Conservation (phyloP, 2,888 invertebrate species). For the Amblyjoppa proteus region DNA sequence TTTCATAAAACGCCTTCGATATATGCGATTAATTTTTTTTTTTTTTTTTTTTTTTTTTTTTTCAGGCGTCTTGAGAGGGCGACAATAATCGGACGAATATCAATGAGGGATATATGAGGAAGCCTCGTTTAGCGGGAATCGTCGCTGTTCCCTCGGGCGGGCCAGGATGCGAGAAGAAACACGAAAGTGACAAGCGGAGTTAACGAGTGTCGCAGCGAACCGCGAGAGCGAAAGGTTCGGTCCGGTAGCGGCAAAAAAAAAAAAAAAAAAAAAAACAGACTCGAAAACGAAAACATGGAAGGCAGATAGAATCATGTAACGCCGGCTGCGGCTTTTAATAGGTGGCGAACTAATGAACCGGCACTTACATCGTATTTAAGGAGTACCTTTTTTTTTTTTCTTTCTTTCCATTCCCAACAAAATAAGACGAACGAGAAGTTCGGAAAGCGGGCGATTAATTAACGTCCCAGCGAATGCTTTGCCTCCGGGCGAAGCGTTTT, state of each 20-base stretch:
- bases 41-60: not conserved
- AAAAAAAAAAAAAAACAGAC: not conserved
- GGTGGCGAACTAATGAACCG: constrained; percentile 9
- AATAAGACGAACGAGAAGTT: constrained; percentile 1
- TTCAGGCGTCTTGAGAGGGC: not conserved
- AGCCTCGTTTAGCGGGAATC: not conserved
- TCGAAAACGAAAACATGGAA: not conserved
- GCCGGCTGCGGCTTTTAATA: constrained; percentile 19
- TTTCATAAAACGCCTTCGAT: not conserved
- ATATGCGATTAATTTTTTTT: not conserved
- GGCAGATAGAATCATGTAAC: constrained; percentile 21
- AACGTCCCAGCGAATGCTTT: not conserved
- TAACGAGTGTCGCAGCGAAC: constrained; percentile 15
- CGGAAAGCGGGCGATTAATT: constrained; percentile 16
- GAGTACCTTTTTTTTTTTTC: not conserved
- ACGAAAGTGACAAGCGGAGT: constrained; percentile 25
- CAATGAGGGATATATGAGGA: constrained; percentile 14
- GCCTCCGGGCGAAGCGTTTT: not conserved
- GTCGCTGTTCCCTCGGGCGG: constrained; percentile 8
- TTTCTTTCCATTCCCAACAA: not conserved
- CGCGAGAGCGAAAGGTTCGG: constrained; percentile 27
- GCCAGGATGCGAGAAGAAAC: not conserved
- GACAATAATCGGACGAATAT: not conserved
- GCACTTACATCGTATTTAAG: constrained; percentile 24
- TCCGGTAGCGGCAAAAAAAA: not conserved